These are phyloP conservation scores for Cephus pulcher DNA, from an alignment of 2,888 invertebrate genomes.

Conservation along the genomic window DNA sequence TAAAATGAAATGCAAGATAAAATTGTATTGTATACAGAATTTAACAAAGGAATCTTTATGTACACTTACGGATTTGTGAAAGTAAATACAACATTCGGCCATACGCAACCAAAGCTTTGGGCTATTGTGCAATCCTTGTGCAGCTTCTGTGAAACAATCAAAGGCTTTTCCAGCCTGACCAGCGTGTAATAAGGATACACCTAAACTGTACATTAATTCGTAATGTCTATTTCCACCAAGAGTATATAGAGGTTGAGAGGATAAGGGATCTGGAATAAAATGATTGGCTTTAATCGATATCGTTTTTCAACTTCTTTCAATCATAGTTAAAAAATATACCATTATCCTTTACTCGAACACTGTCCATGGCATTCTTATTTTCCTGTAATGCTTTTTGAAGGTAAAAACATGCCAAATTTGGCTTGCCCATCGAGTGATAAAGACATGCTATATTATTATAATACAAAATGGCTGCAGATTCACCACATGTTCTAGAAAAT, in stretches of 20 bases:
- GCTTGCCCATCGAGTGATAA: slow-evolving; percentile 84
- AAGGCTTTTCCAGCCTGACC: slow-evolving; percentile 88
- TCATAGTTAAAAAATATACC: slow-evolving; percentile 35
- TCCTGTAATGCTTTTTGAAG: slow-evolving; percentile 83
- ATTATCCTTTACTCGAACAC: slow-evolving; percentile 61
- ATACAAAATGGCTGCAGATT: slow-evolving; percentile 74
- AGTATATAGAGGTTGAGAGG: slow-evolving; percentile 72
- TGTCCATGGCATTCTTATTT: slow-evolving; percentile 69
- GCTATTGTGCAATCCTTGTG: slow-evolving; percentile 87
- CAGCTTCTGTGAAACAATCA: slow-evolving; percentile 88
- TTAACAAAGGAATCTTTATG: neutral
- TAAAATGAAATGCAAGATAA: neutral
- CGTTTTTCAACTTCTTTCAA: neutral
- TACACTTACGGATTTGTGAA: slow-evolving; percentile 72
- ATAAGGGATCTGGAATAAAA: slow-evolving; percentile 55
- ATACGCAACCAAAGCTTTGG: slow-evolving; percentile 92
- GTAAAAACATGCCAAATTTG: slow-evolving; percentile 82
- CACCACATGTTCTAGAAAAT: slow-evolving; percentile 70
- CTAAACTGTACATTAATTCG: slow-evolving; percentile 83
- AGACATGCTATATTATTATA: slow-evolving; percentile 87
- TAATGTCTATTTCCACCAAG: slow-evolving; percentile 73
- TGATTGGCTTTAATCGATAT: neutral
- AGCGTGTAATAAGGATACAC: slow-evolving; percentile 84
- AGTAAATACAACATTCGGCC: slow-evolving; percentile 91
- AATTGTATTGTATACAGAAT: no score